Conservation (phyloP, 2,797 vertebrate genomes). For the Gallirallus australis region DNA sequence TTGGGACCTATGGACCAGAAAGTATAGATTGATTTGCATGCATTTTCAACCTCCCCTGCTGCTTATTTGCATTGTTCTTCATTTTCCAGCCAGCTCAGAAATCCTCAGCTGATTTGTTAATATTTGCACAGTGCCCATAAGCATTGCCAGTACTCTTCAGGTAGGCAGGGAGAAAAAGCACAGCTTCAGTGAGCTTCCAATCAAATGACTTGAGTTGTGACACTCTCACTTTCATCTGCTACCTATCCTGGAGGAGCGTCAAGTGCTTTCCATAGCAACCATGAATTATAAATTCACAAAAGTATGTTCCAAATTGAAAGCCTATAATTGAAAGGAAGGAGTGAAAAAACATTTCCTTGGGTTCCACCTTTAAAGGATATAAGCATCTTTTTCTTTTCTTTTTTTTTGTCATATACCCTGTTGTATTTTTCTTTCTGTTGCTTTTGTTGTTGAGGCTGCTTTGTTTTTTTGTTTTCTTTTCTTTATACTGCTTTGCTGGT, state of each 20-base stretch:
- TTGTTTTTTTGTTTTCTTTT: not conserved
- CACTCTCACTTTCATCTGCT: not conserved
- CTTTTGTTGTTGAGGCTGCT: not conserved
- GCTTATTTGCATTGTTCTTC: constrained; percentile 63
- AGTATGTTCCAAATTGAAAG: not conserved
- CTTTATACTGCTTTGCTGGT: not conserved
- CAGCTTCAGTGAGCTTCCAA: not conserved
- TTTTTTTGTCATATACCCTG: too few species aligned
- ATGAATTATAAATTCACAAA: not conserved
- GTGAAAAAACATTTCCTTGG: not conserved
- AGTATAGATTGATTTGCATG: constrained; percentile 58
- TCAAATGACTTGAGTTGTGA: not conserved
- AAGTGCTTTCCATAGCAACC: constrained; percentile 24
- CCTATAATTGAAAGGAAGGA: not conserved
- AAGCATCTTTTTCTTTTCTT: not conserved
- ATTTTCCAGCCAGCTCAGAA: constrained; percentile 45
- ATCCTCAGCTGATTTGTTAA: constrained; percentile 53
- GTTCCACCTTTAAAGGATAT: not conserved
- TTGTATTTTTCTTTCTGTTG: not conserved
- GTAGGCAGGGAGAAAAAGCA: not conserved
- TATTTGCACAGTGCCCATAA: constrained; percentile 33
- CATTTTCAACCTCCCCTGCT: constrained; percentile 37
- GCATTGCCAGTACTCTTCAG: not conserved
- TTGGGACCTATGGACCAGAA: constrained; percentile 53
- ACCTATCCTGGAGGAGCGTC: not conserved